Evolutionary conservation across 2,888 invertebrate genomes (phyloP).

Genomic region (Callyntrura sp.): DNA sequence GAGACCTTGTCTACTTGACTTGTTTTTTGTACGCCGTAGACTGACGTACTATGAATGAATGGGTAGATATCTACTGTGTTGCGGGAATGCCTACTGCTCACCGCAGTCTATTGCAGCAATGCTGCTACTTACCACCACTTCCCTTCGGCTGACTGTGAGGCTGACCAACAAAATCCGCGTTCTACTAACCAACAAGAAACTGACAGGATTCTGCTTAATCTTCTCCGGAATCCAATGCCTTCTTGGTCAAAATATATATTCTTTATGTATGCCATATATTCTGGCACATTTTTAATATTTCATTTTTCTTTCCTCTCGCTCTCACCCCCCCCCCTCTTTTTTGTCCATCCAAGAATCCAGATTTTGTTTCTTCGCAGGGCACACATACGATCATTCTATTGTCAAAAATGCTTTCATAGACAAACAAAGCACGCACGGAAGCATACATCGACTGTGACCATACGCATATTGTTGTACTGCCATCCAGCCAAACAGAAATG

Average conservation of each 20-base stretch:
- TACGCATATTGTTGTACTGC: neutral
- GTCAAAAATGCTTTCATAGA: neutral
- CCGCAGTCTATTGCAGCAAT: constrained; percentile 41
- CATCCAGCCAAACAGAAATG: neutral
- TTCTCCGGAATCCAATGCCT: neutral
- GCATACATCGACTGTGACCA: neutral
- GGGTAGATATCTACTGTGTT: neutral
- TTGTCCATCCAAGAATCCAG: constrained; percentile 24
- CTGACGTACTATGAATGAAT: neutral
- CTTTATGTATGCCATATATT: neutral
- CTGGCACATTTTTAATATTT: neutral
- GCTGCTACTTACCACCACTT: neutral
- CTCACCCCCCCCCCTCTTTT: neutral
- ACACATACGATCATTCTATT: neutral
- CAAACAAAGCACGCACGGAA: neutral
- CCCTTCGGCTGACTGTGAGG: neutral
- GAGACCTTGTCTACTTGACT: constrained; percentile 67
- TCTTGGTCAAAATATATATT: neutral
- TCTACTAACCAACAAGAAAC: constrained; percentile 45
- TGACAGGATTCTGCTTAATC: constrained; percentile 45
- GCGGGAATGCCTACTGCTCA: constrained; percentile 12
- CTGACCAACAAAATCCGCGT: constrained; percentile 48
- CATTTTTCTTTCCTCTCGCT: constrained; percentile 24
- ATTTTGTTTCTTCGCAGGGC: neutral
- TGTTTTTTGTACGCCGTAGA: constrained; percentile 23